Evolutionary conservation across 2,113 vertebrate species (phyloP).

Genomic region (Laticauda colubrina): DNA sequence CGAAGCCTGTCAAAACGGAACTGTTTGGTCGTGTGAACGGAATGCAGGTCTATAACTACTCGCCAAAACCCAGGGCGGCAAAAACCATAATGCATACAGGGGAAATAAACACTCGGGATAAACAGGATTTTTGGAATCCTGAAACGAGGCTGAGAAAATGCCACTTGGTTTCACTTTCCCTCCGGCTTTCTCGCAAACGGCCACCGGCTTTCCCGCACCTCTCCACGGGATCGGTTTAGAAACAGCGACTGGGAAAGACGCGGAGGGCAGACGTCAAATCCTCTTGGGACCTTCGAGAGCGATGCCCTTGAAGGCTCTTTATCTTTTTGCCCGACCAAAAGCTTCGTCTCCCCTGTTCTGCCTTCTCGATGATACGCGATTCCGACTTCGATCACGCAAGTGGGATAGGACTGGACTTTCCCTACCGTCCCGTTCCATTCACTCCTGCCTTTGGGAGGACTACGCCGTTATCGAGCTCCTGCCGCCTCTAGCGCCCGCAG

Average conservation of each 20-base stretch:
- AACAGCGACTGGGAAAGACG: neutral
- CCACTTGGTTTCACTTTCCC: neutral
- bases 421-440: neutral
- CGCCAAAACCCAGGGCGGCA: neutral
- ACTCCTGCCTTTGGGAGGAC: neutral
- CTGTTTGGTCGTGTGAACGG: neutral
- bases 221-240: neutral
- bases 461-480: slow-evolving; percentile 17
- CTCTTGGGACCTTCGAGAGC: neutral
- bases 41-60: neutral
- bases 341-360: neutral
- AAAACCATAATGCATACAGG: neutral
- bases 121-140: neutral
- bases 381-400: neutral
- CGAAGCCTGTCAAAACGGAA: neutral
- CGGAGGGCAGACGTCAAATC: neutral
- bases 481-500: neutral
- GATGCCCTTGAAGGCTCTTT: neutral
- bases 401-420: neutral
- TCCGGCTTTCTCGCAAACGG: neutral
- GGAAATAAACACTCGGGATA: neutral
- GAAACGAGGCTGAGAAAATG: neutral
- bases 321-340: neutral
- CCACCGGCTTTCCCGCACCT: neutral
- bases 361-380: neutral